A percentile compares a stretch with the other conserved stretches of the same genome.
phyloP scores from a whole-genome alignment of 2,113 vertebrate genomes.

The Limnothrissa miodon region DNA sequence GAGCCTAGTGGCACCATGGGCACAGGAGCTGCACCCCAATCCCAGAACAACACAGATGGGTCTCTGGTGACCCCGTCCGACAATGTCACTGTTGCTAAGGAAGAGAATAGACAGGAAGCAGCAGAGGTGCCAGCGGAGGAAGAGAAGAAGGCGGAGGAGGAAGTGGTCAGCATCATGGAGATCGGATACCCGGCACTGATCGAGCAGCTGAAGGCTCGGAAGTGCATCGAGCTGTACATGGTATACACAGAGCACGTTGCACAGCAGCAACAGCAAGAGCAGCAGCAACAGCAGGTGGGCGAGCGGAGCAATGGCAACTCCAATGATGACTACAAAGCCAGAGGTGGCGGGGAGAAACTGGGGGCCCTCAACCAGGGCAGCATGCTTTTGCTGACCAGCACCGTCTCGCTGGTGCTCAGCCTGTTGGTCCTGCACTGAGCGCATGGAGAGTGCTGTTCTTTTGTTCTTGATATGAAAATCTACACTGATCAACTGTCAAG shows the following conservation, averaged over 20 bases:
- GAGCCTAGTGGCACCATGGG: neutral
- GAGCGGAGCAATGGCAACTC: neutral
- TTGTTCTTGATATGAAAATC: neutral
- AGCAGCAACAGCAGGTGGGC: neutral
- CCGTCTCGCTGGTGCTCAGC: neutral
- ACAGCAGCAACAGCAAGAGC: slow-evolving; percentile 18
- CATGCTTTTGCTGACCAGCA: neutral
- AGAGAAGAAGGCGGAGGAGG: slow-evolving; percentile 34
- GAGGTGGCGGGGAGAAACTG: neutral
- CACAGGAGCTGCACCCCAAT: neutral
- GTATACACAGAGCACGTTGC: slow-evolving; percentile 54
- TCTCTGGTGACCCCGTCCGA: neutral
- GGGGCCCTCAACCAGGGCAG: neutral
- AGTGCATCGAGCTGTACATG: slow-evolving; percentile 66
- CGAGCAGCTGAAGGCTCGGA: slow-evolving; percentile 59
- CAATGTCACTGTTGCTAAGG: neutral
- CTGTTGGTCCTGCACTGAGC: neutral
- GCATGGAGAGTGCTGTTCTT: neutral
- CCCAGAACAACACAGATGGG: neutral
- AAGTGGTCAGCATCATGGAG: slow-evolving; percentile 66
- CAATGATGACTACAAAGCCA: neutral
- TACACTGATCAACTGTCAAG: neutral
- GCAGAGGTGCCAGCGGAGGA: neutral
- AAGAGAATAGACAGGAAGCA: neutral
- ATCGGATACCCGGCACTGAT: slow-evolving; percentile 67